Base-by-base conservation (phyloP, 2,797 vertebrate species). In the Poecilia velifera region DNA sequence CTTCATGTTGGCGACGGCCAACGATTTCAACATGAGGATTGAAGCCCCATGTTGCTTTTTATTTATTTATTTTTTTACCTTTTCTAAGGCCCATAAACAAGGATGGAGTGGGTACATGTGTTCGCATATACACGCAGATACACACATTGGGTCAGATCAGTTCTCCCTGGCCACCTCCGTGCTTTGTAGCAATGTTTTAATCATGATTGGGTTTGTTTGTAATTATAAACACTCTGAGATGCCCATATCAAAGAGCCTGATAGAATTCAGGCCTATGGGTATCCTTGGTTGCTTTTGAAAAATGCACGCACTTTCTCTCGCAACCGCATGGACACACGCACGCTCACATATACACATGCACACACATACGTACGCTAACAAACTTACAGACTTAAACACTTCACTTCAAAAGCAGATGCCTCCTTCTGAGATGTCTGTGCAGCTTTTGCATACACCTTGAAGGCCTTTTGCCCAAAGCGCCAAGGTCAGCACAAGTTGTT, bases 241-340 rank as follows among this genome's bases (percentile, higher is more conserved):
- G 74, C 88, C 80, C 88, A 93, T 95, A 95, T 96, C 93, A 96
- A 96, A 96, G 95, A 86, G 87, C 91, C 92, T 94, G 89, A 94
- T 92, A 92, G 91, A 92, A 95, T 95, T 95, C 93, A 93, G 92
- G 94, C 95, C 95, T 94, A 93, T 96, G 95, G 95, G 94, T 94
- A 95, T 95, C 92, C 92, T 91, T 84, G 84, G 87, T 83, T 93
- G 91, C 90, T 93, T 96, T 95, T 95, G 94, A 94, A 95, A 96
- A 91, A 87, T 83, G 91, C 66, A 82, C 89, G 59, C 70, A 45
- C 68, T 28, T 6, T 64, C 59, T 64, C 59, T 16, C 59, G 18
- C 59, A 34, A 31, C 28, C 66, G 80, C 89, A 76, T 59, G 51
- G 49, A 46, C 75, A 34, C 25, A 55, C 71, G 22, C 49, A 36